Evolutionary conservation across 2,888 invertebrate species (phyloP).

Genomic region (Embidobia sp.): DNA sequence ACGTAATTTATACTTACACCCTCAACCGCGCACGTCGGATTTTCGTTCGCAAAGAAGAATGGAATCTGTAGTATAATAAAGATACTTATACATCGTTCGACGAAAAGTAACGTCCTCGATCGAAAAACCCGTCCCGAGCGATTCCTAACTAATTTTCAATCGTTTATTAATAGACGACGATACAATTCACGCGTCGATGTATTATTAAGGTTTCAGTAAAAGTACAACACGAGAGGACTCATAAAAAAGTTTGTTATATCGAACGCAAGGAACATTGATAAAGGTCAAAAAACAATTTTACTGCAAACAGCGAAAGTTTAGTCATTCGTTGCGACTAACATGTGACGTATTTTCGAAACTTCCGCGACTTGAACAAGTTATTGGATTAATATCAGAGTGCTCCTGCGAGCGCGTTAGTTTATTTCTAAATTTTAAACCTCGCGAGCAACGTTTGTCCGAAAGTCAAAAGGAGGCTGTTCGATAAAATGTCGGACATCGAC

Average conservation of each 20-base stretch:
- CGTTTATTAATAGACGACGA: conserved; percentile 3
- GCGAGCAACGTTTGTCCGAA: neutral
- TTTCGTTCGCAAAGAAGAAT: conserved; percentile 38
- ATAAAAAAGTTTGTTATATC: conserved; percentile 31
- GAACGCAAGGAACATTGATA: conserved; percentile 10
- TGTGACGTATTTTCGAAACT: conserved; percentile 25
- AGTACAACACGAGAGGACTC: conserved; percentile 2
- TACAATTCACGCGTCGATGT: neutral
- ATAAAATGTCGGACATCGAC: conserved; percentile 4
- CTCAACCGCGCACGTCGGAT: conserved; percentile 37
- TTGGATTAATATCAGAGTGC: conserved; percentile 17
- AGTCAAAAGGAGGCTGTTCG: no score
- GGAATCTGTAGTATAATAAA: conserved; percentile 29
- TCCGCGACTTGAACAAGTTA: neutral
- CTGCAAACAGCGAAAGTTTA: conserved; percentile 9
- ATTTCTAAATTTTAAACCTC: neutral
- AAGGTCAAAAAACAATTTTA: conserved; percentile 29
- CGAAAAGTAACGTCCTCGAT: conserved; percentile 41
- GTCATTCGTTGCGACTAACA: conserved; percentile 18
- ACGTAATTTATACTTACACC: conserved; percentile 73
- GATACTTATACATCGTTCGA: conserved; percentile 36
- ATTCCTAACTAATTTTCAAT: no score
- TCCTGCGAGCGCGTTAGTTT: conserved; percentile 16
- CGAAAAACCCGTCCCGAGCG: no score
- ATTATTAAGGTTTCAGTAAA: neutral